These are phyloP conservation scores for Craterocephalus amniculus DNA, from an alignment of 2,797 vertebrate genomes.

Conservation along the genomic window DNA sequence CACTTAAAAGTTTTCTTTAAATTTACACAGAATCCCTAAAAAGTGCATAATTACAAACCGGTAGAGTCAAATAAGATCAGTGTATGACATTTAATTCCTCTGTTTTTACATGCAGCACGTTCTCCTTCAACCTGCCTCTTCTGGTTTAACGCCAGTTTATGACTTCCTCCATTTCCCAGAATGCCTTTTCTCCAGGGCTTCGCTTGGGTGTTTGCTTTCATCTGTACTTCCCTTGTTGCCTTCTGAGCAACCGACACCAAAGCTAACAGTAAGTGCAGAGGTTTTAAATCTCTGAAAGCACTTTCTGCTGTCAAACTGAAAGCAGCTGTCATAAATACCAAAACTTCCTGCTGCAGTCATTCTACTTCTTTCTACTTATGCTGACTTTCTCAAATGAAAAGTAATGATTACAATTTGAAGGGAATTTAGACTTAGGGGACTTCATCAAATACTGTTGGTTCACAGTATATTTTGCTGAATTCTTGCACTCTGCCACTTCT, in stretches of 20 bases:
- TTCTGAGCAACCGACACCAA: constrained; percentile 25
- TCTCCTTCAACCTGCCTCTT: constrained; percentile 1
- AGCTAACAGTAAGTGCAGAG: constrained; percentile 8
- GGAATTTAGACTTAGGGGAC: background rate
- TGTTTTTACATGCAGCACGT: background rate
- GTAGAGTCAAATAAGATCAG: background rate
- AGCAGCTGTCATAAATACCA: constrained; percentile 31
- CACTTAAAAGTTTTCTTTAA: background rate
- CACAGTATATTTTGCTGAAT: background rate
- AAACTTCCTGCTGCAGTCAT: constrained; percentile 14
- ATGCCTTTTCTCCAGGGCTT: constrained; percentile 16
- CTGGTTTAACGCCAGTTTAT: constrained; percentile 12
- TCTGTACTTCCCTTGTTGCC: constrained; percentile 23
- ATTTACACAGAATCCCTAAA: background rate
- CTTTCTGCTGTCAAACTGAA: constrained; percentile 32
- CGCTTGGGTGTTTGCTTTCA: constrained; percentile 29
- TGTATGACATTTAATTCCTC: background rate
- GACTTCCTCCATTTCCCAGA: constrained; percentile 46
- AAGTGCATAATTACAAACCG: background rate
- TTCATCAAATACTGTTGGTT: background rate
- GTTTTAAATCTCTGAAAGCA: constrained; percentile 17
- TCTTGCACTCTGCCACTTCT: background rate
- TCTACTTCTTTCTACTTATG: background rate
- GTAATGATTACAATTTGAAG: background rate
- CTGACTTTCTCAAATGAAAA: background rate